Evolutionary conservation across 1,140 invertebrate genomes (phyloP), one percentile per base, ranked within the genome.

Genomic region (Caenorhabditis brenneri): DNA sequence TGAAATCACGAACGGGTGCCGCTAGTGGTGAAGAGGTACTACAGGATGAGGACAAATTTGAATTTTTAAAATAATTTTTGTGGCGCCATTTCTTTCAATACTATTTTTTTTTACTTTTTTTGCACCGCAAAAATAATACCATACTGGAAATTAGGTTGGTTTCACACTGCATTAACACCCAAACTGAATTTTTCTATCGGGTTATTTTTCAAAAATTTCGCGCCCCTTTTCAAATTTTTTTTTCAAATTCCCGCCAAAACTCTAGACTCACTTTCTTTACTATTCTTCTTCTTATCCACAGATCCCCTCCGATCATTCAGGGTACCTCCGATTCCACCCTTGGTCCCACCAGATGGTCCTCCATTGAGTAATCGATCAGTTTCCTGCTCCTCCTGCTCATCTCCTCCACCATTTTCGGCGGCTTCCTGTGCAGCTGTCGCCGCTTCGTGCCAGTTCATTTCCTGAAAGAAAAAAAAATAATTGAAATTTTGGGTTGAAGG

Each of bases 191-290:
- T n/a, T n/a, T n/a, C n/a, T n/a, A n/a, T n/a, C n/a, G n/a, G n/a
- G n/a, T n/a, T n/a, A n/a, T n/a, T n/a, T n/a, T n/a, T n/a, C n/a
- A n/a, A n/a, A n/a, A n/a, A n/a, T n/a, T n/a, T n/a, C n/a, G n/a
- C n/a, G n/a, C n/a, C n/a, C n/a, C n/a, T n/a, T n/a, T n/a, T n/a
- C n/a, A n/a, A n/a, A n/a, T n/a, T n/a, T n/a, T n/a, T 51, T 22
- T 5, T 16, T 9, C 19, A 9, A 27, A 29, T 16, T 15, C 16
- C 22, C 12, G 0, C 1, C 15, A 5, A 0, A 5, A 58, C 6
- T 9, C 24, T 29, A 12, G 1, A 85, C 89, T 85, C 58, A 90
- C 88, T 87, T 84, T 89, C 88, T 88, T 89, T 89, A 65, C 89
- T 89, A 74, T 79, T 88, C 84, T 87, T 88, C 69, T 86, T 88